These are phyloP conservation scores for Brachymystax lenok DNA, from an alignment of 2,797 vertebrate species.

Conservation along the genomic window DNA sequence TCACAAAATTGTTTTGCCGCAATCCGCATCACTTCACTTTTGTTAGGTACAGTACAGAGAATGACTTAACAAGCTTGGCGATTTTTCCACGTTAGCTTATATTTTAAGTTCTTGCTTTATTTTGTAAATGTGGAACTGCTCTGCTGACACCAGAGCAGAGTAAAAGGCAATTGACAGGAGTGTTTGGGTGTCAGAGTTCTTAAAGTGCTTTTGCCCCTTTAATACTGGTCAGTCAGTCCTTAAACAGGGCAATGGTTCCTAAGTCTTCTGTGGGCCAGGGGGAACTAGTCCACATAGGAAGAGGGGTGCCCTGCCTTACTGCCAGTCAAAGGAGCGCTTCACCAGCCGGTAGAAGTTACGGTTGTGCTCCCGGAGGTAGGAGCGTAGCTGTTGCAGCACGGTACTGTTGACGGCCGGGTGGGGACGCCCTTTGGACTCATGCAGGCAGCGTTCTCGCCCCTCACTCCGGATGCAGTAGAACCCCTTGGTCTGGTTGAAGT, in stretches of 20 bases:
- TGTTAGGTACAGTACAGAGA: slow-evolving; percentile 55
- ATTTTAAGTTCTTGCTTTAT: slow-evolving; percentile 49
- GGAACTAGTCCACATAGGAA: slow-evolving; percentile 16
- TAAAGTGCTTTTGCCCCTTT: slow-evolving; percentile 65
- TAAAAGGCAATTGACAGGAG: slow-evolving; percentile 50
- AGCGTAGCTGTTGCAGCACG: slow-evolving; percentile 86
- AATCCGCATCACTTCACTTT: slow-evolving; percentile 62
- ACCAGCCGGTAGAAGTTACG: slow-evolving; percentile 91
- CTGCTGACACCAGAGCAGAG: slow-evolving; percentile 56
- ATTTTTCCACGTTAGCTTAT: slow-evolving; percentile 52
- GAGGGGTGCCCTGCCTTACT: slow-evolving; percentile 62
- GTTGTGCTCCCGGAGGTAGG: slow-evolving; percentile 91
- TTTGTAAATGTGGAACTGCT: slow-evolving; percentile 60
- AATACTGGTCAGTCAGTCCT: slow-evolving; percentile 20
- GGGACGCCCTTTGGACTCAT: slow-evolving; percentile 91
- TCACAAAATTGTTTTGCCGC: slow-evolving; percentile 66
- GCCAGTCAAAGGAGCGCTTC: slow-evolving; percentile 90
- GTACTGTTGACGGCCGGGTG: slow-evolving; percentile 88
- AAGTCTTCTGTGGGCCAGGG: neutral
- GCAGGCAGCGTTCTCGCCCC: slow-evolving; percentile 89
- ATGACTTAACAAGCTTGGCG: slow-evolving; percentile 64
- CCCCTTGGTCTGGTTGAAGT: slow-evolving; percentile 96
- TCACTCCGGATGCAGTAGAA: slow-evolving; percentile 94
- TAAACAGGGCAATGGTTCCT: slow-evolving; percentile 41
- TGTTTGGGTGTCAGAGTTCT: slow-evolving; percentile 46